Conservation (phyloP, 23 tunicate species). For the Styela clava region DNA sequence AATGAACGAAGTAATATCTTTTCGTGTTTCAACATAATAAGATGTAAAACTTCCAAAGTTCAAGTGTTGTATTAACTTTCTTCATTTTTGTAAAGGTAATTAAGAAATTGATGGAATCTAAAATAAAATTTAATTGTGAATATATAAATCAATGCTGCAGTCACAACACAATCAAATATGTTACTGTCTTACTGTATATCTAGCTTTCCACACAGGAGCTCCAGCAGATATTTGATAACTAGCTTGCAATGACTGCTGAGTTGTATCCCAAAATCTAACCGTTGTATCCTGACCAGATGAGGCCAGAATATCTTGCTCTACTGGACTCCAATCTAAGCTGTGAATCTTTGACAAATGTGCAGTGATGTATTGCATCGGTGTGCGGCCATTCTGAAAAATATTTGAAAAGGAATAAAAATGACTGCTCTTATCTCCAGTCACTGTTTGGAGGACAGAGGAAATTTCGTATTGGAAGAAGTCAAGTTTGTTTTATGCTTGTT, state of each 20-base stretch:
- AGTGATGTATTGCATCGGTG: conserved; percentile 63
- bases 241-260: conserved; percentile 39
- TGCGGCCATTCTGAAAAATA: conserved; percentile 54
- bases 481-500: too few species aligned
- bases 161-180: too few species aligned
- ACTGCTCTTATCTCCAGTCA: too few species aligned
- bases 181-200: conserved; percentile 59
- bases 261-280: conserved; percentile 77
- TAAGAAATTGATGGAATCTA: too few species aligned
- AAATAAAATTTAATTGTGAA: too few species aligned
- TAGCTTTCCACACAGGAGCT: conserved; percentile 78
- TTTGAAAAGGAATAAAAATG: background rate
- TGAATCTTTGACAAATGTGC: conserved; percentile 84
- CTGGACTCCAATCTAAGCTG: conserved; percentile 67
- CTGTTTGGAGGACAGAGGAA: too few species aligned
- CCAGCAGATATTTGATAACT: conserved; percentile 35
- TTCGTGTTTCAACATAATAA: too few species aligned
- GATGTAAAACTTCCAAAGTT: background rate
- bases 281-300: conserved; percentile 80
- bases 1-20: too few species aligned
- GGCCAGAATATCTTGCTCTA: conserved; percentile 29
- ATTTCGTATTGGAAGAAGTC: too few species aligned
- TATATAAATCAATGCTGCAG: too few species aligned
- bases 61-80: background rate
- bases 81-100: background rate